Evolutionary conservation across 2,797 vertebrate species (phyloP).

Genomic region (Anabacerthia variegaticeps): DNA sequence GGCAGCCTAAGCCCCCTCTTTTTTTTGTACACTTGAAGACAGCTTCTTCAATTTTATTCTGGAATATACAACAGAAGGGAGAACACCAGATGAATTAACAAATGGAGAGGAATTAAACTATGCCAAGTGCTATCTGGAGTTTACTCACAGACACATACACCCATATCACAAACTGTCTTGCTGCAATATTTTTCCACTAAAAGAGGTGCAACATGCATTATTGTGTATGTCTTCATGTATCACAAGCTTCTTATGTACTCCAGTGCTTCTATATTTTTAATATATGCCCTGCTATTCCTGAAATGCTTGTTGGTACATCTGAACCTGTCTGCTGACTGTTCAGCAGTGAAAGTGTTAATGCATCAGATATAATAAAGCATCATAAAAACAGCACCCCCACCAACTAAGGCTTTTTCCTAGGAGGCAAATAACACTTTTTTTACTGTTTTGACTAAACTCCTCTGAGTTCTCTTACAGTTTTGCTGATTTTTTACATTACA

Average conservation of each 20-base stretch:
- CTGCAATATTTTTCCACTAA: background rate
- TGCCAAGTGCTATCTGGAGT: conserved; percentile 32
- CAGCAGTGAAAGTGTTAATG: background rate
- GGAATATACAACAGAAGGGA: conserved; percentile 15
- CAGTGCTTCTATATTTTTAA: rapidly evolving
- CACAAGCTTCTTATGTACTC: background rate
- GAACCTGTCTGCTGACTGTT: background rate
- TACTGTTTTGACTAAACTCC: background rate
- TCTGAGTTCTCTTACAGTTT: background rate
- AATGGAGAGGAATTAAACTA: conserved; percentile 10
- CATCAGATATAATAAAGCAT: background rate
- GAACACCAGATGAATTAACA: conserved; percentile 45
- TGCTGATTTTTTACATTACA: background rate
- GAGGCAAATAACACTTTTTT: background rate
- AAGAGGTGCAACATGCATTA: background rate
- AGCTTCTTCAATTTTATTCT: conserved; percentile 1
- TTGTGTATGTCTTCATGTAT: background rate
- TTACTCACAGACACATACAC: conserved; percentile 18
- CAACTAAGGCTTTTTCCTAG: background rate
- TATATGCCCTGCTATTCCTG: background rate
- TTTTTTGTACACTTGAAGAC: background rate
- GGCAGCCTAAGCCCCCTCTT: background rate
- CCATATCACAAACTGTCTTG: background rate
- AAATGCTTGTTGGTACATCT: background rate
- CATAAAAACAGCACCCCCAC: background rate